phyloP scores from a whole-genome alignment of 2,888 invertebrate species.

The Leistus spinibarbis region DNA sequence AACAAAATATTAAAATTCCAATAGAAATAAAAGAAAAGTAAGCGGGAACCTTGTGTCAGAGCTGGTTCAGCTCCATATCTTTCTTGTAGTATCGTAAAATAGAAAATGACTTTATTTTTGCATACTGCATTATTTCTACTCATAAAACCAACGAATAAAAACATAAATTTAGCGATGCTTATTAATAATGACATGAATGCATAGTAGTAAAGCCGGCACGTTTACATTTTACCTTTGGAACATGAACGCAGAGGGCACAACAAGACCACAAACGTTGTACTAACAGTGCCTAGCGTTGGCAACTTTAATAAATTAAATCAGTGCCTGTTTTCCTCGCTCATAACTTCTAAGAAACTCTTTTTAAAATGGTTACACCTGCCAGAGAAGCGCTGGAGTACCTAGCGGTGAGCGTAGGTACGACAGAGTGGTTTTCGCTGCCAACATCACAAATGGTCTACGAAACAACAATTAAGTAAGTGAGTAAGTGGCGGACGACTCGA shows the following conservation, averaged over 20 bases:
- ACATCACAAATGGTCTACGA: conserved; percentile 38
- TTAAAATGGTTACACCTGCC: conserved; percentile 42
- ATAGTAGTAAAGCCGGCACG: too few relatives aligned
- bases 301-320: conserved; percentile 41
- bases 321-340: conserved; percentile 24
- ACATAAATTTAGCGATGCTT: too few relatives aligned
- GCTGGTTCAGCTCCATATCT: too few relatives aligned
- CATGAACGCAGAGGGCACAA: background rate
- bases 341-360: conserved; percentile 41
- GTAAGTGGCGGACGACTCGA: conserved; percentile 41
- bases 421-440: conserved; percentile 23
- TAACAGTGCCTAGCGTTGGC: background rate
- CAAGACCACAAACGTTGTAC: background rate
- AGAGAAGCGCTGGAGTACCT: conserved; percentile 22
- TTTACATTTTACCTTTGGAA: too few relatives aligned
- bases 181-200: too few relatives aligned
- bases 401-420: background rate
- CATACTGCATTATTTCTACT: too few relatives aligned
- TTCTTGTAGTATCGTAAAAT: too few relatives aligned
- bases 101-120: too few relatives aligned
- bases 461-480: conserved; percentile 44
- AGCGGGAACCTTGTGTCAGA: too few relatives aligned
- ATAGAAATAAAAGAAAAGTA: too few relatives aligned
- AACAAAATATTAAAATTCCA: too few relatives aligned
- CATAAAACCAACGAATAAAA: too few relatives aligned